A percentile compares a stretch with the other conserved stretches of the same genome.
These are phyloP conservation scores for Callimorpha dominula DNA, from an alignment of 2,888 invertebrate species.

Conservation along the genomic window DNA sequence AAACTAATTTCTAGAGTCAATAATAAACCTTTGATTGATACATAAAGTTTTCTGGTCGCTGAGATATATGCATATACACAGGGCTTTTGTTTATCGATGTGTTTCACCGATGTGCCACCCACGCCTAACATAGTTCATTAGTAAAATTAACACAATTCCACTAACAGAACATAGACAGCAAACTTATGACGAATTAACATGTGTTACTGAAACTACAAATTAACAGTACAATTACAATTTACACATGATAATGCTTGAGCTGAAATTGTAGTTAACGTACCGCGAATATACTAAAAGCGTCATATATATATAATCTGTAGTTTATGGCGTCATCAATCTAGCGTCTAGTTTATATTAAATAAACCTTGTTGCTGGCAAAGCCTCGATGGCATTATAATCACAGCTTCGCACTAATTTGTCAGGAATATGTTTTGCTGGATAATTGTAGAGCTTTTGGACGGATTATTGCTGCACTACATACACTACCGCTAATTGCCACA, in stretches of 20 bases:
- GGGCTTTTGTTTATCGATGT: background rate
- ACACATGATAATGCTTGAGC: constrained; percentile 45
- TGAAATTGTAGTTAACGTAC: constrained; percentile 36
- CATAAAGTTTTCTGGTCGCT: background rate
- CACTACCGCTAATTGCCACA: background rate
- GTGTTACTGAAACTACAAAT: constrained; percentile 58
- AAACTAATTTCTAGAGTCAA: background rate
- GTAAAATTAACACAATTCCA: constrained; percentile 44
- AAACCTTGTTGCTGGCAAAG: constrained; percentile 23
- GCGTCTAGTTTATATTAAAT: constrained; percentile 31
- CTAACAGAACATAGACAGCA: constrained; percentile 36
- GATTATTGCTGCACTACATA: background rate
- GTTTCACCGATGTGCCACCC: no score
- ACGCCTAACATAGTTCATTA: constrained; percentile 47
- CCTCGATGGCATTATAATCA: constrained; percentile 4
- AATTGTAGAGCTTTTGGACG: background rate
- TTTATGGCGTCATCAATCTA: constrained; percentile 38
- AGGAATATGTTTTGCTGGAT: background rate
- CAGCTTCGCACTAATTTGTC: background rate
- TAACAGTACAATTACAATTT: constrained; percentile 60
- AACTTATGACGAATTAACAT: constrained; percentile 55
- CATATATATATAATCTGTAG: constrained; percentile 26
- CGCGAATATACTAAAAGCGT: constrained; percentile 33
- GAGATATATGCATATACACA: background rate
- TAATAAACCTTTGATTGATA: background rate